These are phyloP conservation scores for Sycophila sp. DNA, from an alignment of 1,140 invertebrate species.

Conservation along the genomic window DNA sequence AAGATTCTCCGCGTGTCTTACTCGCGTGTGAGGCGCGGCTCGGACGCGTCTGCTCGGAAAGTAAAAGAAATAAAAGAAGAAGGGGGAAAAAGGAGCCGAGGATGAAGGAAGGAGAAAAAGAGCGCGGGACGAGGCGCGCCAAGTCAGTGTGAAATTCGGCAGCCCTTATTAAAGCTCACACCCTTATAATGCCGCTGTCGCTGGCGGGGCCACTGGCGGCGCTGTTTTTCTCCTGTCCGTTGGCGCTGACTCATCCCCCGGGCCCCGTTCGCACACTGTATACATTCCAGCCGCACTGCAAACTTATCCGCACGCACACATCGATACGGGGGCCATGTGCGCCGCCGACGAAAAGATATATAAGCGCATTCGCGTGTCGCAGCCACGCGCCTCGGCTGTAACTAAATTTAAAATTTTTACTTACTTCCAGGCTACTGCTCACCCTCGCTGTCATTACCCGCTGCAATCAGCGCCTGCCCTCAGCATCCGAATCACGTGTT, in stretches of 20 bases:
- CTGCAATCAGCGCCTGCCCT: constrained; percentile 61
- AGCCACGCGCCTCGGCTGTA: constrained; percentile 58
- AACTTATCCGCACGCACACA: constrained; percentile 42
- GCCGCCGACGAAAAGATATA: constrained; percentile 36
- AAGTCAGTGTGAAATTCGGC: constrained; percentile 66
- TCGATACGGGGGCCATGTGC: constrained; percentile 12
- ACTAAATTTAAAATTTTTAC: constrained; percentile 70
- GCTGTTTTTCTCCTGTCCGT: constrained; percentile 42
- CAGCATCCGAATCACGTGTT: constrained; percentile 1
- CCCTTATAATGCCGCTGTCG: constrained; percentile 40
- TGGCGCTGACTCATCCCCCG: constrained; percentile 61
- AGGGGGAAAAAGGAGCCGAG: not conserved
- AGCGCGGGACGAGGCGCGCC: constrained; percentile 39
- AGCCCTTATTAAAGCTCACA: constrained; percentile 65
- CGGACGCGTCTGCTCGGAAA: too few species aligned
- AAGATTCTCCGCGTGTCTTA: constrained; percentile 14
- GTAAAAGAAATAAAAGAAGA: not conserved
- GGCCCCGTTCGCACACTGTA: constrained; percentile 41
- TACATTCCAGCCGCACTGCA: constrained; percentile 52
- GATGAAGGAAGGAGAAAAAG: constrained; percentile 7
- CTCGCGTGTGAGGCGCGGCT: not conserved
- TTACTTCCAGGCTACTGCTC: constrained; percentile 68
- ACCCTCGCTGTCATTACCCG: constrained; percentile 66
- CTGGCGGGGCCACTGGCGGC: constrained; percentile 26
- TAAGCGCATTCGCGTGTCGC: constrained; percentile 40